Evolutionary conservation across 35 echinoderm and acorn worm species (phyloP), one percentile per base, ranked within the genome.

Genomic region (Patiria miniata): DNA sequence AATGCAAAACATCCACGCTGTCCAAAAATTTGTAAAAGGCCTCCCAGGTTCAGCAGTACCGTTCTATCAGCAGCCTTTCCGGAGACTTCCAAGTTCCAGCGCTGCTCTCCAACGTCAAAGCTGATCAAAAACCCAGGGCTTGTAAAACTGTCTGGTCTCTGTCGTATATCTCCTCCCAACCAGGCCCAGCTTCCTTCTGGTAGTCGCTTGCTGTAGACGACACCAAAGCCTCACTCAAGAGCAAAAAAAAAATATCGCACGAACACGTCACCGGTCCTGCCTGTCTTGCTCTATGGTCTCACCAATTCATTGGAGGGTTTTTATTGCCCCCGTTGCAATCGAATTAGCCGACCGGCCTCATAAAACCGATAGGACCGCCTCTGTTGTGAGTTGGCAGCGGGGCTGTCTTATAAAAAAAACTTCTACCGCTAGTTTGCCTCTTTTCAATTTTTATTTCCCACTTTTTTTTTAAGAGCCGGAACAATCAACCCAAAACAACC

Each of bases 401-500:
- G 65, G 58, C 58, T 61, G 18, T 61, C 58, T 22, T 73, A 14
- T 28, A 10, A 26, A 30, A 36, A n/a, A n/a, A n/a, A n/a, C n/a
- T n/a, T n/a, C 65, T 34, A 73, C 26, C 21, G 10, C 23, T 26
- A 26, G 65, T 73, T 30, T 73, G 34, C 65, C 65, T 30, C 65
- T 30, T 73, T 68, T 10, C 65, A n/a, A 32, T 73, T 73, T 73
- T 36, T 73, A 7, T 23, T 73, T 73, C 9, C 65, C 26, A 5
- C 26, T 28, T 73, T 73, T 32, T 73, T 36, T 60, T 0, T 21
- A n/a, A 73, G 34, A 73, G 2, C 65, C 65, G 23, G 26, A 73
- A 73, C 65, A 73, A 73, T 73, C 65, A 73, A 73, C 65, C 10
- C 65, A 73, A 73, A 73, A 73, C 65, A 73, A 73, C 65, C 14